Percentiles rank a stretch among this genome's conserved stretches.
These are phyloP conservation scores for Brachyopa scutellaris DNA, from an alignment of 2,888 invertebrate species.

Conservation along the genomic window DNA sequence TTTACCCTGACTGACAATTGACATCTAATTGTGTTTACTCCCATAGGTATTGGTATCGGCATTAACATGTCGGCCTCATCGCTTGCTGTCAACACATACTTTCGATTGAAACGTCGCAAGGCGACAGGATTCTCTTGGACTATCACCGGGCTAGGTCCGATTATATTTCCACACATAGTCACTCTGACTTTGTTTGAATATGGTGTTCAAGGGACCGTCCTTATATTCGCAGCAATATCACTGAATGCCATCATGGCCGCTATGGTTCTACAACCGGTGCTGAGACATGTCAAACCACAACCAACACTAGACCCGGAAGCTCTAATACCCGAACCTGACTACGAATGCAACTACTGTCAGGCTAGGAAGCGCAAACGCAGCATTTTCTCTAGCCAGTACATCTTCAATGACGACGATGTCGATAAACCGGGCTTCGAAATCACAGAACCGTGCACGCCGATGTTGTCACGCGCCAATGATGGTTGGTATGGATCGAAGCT, in stretches of 20 bases:
- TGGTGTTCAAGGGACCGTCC: conserved; percentile 86
- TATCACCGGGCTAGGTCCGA: conserved; percentile 88
- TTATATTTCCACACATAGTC: conserved; percentile 88
- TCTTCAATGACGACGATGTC: conserved; percentile 84
- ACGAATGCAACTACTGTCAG: conserved; percentile 79
- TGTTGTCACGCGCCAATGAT: conserved; percentile 83
- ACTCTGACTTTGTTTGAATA: conserved; percentile 84
- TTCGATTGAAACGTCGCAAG: conserved; percentile 86
- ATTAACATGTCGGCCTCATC: conserved; percentile 87
- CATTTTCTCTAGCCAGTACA: conserved; percentile 79
- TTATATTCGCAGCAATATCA: conserved; percentile 86
- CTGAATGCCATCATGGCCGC: conserved; percentile 86
- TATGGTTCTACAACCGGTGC: conserved; percentile 87
- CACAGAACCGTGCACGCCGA: conserved; percentile 86
- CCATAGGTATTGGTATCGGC: conserved; percentile 83
- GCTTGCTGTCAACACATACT: conserved; percentile 88
- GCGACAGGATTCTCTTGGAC: conserved; percentile 89
- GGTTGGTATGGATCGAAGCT: conserved; percentile 80
- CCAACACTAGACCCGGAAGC: conserved; percentile 73
- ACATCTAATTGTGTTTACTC: too few relatives aligned
- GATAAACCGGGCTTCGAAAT: conserved; percentile 86
- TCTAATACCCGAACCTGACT: conserved; percentile 73
- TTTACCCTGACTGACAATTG: too few relatives aligned
- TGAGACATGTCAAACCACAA: conserved; percentile 85
- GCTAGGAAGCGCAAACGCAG: conserved; percentile 77